A percentile compares a stretch with the other conserved stretches of the same genome.
phyloP scores from a whole-genome alignment of 2,113 vertebrate species.

The Phainopepla nitens region DNA sequence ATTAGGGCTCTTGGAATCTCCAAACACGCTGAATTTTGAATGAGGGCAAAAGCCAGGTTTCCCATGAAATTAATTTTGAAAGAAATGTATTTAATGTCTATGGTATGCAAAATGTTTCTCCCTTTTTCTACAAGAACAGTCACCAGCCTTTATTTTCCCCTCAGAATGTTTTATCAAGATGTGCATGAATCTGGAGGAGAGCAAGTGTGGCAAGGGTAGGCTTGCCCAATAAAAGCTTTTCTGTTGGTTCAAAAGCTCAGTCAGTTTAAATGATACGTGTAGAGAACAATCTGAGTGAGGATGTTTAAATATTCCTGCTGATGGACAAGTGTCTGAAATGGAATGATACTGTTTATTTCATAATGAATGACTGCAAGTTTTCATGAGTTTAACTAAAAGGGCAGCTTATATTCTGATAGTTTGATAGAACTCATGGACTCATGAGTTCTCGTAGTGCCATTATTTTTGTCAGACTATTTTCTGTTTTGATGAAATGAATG shows the following conservation, averaged over 20 bases:
- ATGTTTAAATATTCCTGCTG: not conserved
- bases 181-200: not conserved
- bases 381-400: not conserved
- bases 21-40: not conserved
- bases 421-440: not conserved
- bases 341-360: not conserved
- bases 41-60: not conserved
- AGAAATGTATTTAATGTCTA: not conserved
- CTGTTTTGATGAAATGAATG: not conserved
- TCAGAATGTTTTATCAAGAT: not conserved
- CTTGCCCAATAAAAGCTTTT: not conserved
- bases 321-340: not conserved
- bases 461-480: not conserved
- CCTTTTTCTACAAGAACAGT: not conserved
- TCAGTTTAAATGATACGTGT: not conserved
- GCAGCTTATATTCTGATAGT: not conserved
- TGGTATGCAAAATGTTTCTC: not conserved
- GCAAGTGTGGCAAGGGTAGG: not conserved
- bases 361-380: not conserved
- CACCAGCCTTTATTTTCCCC: not conserved
- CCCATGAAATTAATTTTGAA: not conserved
- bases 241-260: not conserved
- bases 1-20: not conserved
- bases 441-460: not conserved
- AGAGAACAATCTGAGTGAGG: not conserved